Base-by-base conservation (phyloP, 1,140 invertebrate genomes). In the Ganaspis sp. region DNA sequence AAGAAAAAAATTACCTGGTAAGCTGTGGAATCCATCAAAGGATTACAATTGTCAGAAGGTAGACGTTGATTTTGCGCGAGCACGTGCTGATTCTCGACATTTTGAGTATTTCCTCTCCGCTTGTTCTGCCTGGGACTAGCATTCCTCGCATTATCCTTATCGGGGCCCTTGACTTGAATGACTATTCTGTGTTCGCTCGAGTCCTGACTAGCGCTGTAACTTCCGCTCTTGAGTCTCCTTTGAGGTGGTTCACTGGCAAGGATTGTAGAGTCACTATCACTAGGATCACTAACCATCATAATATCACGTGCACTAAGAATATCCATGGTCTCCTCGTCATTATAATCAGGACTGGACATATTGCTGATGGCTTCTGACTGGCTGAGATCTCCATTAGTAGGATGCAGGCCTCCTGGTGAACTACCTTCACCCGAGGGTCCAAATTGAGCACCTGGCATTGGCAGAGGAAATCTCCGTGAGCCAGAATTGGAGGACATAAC, bases 231-330 rank as follows among this genome's bases (percentile, higher is more conserved):
- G 69, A 93, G 92, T 79, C 93, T 92, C 80, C 94, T 94, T 83
- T 95, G 94, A 19, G 93, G 94, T 15, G 95, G 94, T 87, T 96
- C 95, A 37, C 95, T 95, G 17, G 95, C 95, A 23, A 96, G 87
- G 70, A 95, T 95, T 12, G 94, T 94, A 34, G 95, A 96, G 88
- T 97, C 96, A 80, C 95, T 96, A 90, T 96, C 96, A 88, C 95
- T 96, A 38, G 95, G 95, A 91, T 97, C 96, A 86, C 95, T 96
- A 80, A 96, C 94, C 91, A 96, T 95, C 95, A 97, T 96, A 40
- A 95, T 92, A 80, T 95, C 95, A 78, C 94, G 92, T 12, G 94
- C 93, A 76, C 94, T 94, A 11, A 94, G 88, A 75, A 94, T 93
- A 79, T 93, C 93, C 78, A 94, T 92, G 8, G 92, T 92, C 77